Conservation (phyloP, 2,888 invertebrate genomes). For the Glyphotaelius pellucidus region DNA sequence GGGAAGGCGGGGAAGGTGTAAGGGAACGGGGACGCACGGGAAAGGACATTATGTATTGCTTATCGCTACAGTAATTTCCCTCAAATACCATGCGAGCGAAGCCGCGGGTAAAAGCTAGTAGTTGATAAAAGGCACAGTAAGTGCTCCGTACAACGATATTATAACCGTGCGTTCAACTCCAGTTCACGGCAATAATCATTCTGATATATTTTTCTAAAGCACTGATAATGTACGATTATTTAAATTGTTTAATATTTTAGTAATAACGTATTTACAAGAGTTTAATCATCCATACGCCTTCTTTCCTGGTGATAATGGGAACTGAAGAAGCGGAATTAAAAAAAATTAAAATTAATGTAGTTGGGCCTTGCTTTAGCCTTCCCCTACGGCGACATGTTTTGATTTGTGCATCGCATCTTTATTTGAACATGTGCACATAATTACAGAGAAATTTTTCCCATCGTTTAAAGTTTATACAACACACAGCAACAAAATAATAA, state of each 20-base stretch:
- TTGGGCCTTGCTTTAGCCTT: neutral
- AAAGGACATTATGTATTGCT: no score
- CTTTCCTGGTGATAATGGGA: neutral
- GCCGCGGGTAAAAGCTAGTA: no score
- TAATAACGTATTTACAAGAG: neutral
- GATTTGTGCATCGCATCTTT: neutral
- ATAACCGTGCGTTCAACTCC: neutral
- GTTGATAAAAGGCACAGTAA: no score
- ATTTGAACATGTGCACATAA: slow-evolving; percentile 2
- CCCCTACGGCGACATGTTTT: neutral
- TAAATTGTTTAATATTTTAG: neutral
- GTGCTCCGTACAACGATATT: neutral
- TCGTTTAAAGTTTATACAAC: neutral
- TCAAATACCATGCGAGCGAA: no score
- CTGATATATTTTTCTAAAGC: neutral
- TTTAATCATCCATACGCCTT: neutral
- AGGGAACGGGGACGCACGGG: no score
- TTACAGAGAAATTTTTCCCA: neutral
- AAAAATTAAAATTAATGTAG: neutral
- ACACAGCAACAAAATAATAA: neutral
- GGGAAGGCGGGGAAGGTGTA: no score
- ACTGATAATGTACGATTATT: neutral
- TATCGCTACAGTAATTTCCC: no score
- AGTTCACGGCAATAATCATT: neutral
- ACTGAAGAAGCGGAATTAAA: neutral